Percentiles rank a stretch among this genome's conserved stretches.
Conservation (phyloP, 23 tunicate species). For the Halocynthia roretzi region DNA sequence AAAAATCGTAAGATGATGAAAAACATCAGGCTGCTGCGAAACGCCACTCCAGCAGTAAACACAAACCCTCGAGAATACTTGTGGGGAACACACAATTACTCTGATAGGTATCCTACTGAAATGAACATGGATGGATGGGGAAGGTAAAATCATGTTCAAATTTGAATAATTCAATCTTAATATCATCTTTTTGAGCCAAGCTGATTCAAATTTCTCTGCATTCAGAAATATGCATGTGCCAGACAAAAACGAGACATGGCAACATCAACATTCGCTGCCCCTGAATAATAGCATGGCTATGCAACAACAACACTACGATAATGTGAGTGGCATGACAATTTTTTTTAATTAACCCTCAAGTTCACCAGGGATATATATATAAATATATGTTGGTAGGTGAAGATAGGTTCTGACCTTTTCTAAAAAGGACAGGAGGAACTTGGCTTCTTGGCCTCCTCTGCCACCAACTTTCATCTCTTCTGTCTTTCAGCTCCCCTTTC, state of each 20-base stretch:
- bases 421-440: too few relatives aligned
- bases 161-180: not conserved
- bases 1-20: slow-evolving; percentile 46
- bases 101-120: slow-evolving; percentile 1
- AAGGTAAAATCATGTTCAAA: not conserved
- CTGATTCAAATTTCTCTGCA: not conserved
- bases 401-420: too few relatives aligned
- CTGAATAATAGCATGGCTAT: too few relatives aligned
- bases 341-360: too few relatives aligned
- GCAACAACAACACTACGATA: too few relatives aligned
- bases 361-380: too few relatives aligned
- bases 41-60: slow-evolving; percentile 19
- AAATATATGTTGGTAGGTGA: too few relatives aligned
- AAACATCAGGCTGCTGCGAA: slow-evolving; percentile 47
- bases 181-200: not conserved
- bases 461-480: too few relatives aligned
- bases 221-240: not conserved
- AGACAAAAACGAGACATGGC: not conserved
- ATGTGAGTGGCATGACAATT: too few relatives aligned
- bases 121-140: slow-evolving; percentile 2
- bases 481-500: too few relatives aligned
- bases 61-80: slow-evolving; percentile 1
- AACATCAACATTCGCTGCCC: too few relatives aligned
- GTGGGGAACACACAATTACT: slow-evolving; percentile 14
- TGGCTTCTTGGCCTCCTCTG: too few relatives aligned